Evolutionary conservation across 2,113 vertebrate species (phyloP).

Genomic region (Stigmatopora nigra): DNA sequence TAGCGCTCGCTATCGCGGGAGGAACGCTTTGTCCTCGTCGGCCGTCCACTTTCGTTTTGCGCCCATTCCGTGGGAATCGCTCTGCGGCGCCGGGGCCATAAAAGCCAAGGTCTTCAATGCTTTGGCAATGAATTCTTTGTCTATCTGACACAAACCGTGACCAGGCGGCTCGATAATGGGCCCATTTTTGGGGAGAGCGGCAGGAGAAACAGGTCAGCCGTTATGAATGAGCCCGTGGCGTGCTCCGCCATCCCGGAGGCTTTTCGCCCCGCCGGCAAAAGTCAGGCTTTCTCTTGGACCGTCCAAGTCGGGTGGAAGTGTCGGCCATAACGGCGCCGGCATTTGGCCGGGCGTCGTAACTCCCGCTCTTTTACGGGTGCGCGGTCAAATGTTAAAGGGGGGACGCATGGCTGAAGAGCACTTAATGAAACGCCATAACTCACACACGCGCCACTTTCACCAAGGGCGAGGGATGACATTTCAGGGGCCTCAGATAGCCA

Average conservation of each 20-base stretch:
- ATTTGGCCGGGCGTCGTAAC: background rate
- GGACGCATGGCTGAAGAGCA: constrained; percentile 3
- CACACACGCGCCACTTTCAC: constrained; percentile 1
- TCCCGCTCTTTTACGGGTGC: background rate
- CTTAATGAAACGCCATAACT: constrained; percentile 1
- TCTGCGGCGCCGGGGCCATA: no score
- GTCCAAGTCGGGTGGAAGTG: no score
- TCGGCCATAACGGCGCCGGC: background rate
- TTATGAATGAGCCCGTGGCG: constrained; percentile 37
- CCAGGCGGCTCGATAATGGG: constrained; percentile 46
- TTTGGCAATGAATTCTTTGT: background rate
- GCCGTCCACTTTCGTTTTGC: constrained; percentile 6
- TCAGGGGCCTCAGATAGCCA: background rate
- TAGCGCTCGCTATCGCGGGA: constrained; percentile 15
- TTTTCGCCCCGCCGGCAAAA: background rate
- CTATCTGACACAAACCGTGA: constrained; percentile 25
- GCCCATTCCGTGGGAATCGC: constrained; percentile 32
- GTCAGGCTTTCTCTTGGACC: background rate
- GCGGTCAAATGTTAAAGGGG: background rate
- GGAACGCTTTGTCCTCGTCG: constrained; percentile 6
- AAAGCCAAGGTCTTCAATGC: background rate
- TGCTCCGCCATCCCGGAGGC: background rate
- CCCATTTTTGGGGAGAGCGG: constrained; percentile 19
- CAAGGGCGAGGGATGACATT: background rate
- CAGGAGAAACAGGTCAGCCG: constrained; percentile 60